A percentile compares a stretch with the other conserved stretches of the same genome.
Evolutionary conservation across 2,888 invertebrate species (phyloP).

Genomic region (Lydus trimaculatus): DNA sequence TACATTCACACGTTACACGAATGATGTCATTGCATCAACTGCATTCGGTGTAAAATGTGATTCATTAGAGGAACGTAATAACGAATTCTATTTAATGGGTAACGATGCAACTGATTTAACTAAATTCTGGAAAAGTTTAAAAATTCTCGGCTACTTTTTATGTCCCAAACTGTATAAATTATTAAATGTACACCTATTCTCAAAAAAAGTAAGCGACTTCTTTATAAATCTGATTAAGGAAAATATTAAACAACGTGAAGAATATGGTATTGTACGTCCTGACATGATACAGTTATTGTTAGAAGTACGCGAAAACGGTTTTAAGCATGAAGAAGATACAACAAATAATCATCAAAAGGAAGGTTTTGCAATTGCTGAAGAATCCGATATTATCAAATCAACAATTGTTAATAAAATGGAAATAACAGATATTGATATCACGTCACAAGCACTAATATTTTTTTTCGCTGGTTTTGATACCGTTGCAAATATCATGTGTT

Average conservation of each 20-base stretch:
- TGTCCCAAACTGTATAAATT: conserved; percentile 32
- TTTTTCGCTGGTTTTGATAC: conserved; percentile 63
- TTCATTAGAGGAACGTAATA: conserved; percentile 63
- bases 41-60: conserved; percentile 65
- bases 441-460: conserved; percentile 64
- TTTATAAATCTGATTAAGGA: conserved; percentile 44
- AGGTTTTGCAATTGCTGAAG: conserved; percentile 39
- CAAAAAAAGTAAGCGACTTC: conserved; percentile 32
- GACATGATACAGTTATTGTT: conserved; percentile 58
- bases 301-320: conserved; percentile 51
- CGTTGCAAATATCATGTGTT: conserved; percentile 58
- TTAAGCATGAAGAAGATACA: conserved; percentile 17
- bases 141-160: conserved; percentile 30
- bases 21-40: no score
- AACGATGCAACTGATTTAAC: conserved; percentile 58
- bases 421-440: conserved; percentile 62
- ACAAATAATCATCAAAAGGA: conserved; percentile 4
- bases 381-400: conserved; percentile 43
- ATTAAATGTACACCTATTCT: conserved; percentile 33
- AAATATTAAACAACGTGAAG: conserved; percentile 40
- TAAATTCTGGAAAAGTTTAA: conserved; percentile 30
- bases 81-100: conserved; percentile 65
- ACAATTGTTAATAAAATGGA: conserved; percentile 14
- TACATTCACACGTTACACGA: conserved; percentile 58
- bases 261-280: conserved; percentile 49